Evolutionary conservation across 2,888 invertebrate species (phyloP).

Genomic region (Drosophila pegasa): DNA sequence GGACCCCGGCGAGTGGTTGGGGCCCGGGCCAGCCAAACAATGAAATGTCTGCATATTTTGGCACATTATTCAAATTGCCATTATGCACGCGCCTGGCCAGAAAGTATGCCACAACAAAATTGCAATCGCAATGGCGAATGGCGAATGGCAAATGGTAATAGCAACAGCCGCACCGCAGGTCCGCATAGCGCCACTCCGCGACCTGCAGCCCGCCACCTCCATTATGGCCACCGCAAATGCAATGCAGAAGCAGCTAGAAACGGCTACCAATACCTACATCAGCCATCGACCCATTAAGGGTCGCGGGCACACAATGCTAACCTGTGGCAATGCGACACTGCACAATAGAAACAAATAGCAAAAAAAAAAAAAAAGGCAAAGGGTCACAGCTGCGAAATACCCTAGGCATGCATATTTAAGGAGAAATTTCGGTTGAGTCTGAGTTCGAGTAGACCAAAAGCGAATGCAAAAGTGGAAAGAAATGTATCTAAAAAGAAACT

Average conservation of each 20-base stretch:
- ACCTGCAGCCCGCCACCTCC: constrained; percentile 7
- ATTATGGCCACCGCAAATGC: constrained; percentile 72
- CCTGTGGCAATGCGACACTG: constrained; percentile 64
- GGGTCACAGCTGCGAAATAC: not conserved
- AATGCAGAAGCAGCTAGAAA: constrained; percentile 42
- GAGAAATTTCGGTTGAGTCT: too few relatives aligned
- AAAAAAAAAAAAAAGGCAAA: not conserved
- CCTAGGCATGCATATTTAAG: too few relatives aligned
- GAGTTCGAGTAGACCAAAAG: too few relatives aligned
- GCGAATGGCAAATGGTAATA: constrained; percentile 30
- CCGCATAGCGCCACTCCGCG: constrained; percentile 15
- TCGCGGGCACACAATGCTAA: constrained; percentile 10
- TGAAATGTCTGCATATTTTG: constrained; percentile 75
- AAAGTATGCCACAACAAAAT: constrained; percentile 63
- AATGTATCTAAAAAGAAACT: too few relatives aligned
- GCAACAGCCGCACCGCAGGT: constrained; percentile 36
- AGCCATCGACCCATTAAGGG: constrained; percentile 26
- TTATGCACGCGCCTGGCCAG: constrained; percentile 68
- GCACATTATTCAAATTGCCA: constrained; percentile 80
- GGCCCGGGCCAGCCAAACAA: constrained; percentile 49
- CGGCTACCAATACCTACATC: constrained; percentile 21
- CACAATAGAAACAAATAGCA: constrained; percentile 21
- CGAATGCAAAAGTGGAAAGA: too few relatives aligned
- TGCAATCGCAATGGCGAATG: constrained; percentile 41
- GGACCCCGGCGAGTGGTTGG: not conserved